phyloP scores from a whole-genome alignment of 2,888 invertebrate species.

The Leptopilina myrica region DNA sequence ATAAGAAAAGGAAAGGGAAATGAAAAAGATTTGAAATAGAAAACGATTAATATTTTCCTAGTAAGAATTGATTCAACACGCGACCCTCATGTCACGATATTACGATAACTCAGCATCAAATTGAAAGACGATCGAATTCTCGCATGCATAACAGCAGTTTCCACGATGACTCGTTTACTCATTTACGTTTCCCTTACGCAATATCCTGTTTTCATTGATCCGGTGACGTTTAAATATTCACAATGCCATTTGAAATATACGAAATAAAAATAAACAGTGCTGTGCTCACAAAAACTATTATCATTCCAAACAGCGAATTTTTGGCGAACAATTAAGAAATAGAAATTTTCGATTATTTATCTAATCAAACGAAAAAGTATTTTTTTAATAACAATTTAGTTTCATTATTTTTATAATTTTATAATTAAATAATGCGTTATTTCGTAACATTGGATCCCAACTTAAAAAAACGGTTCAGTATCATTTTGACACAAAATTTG shows the following conservation, averaged over 20 bases:
- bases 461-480: too few species aligned
- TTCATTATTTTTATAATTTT: too few species aligned
- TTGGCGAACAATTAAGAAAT: too few species aligned
- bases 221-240: conserved; percentile 40
- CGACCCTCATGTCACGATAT: conserved; percentile 23
- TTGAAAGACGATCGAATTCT: conserved; percentile 47
- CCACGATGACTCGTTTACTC: conserved; percentile 43
- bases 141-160: conserved; percentile 45
- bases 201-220: conserved; percentile 45
- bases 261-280: not conserved
- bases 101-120: conserved; percentile 43
- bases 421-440: too few species aligned
- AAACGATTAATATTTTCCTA: conserved; percentile 1
- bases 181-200: conserved; percentile 44
- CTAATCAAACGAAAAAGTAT: too few species aligned
- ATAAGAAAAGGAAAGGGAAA: not conserved
- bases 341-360: too few species aligned
- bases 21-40: conserved; percentile 3
- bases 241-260: conserved; percentile 39
- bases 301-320: not conserved
- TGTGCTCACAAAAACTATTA: conserved; percentile 9
- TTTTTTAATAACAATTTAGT: too few species aligned
- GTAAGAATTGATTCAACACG: conserved; percentile 3
- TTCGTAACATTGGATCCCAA: too few species aligned
- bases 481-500: too few species aligned